phyloP scores from a whole-genome alignment of 2,888 invertebrate species.

The Volucella bombylans region DNA sequence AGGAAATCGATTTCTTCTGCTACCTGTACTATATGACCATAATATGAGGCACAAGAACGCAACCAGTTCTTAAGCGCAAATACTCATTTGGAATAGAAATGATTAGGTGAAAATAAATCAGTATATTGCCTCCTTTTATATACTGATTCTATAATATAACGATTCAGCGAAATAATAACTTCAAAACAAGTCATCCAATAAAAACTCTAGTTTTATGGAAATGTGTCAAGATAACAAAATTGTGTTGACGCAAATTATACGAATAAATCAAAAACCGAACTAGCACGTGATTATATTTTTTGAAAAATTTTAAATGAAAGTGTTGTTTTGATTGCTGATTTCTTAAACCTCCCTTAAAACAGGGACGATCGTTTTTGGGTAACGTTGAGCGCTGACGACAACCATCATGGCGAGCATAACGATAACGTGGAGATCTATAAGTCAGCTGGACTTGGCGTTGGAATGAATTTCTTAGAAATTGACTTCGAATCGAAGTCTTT shows the following conservation, averaged over 20 bases:
- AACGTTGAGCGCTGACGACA: too few species aligned
- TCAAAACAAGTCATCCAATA: conserved; percentile 28
- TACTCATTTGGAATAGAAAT: too few species aligned
- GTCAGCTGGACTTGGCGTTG: too few species aligned
- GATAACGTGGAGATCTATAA: too few species aligned
- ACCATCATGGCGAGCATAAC: too few species aligned
- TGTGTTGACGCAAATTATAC: conserved; percentile 50
- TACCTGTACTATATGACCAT: conserved; percentile 23
- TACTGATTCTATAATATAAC: not conserved
- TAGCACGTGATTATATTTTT: conserved; percentile 44
- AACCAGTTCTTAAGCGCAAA: not conserved
- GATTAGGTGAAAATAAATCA: not conserved
- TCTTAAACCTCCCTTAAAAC: too few species aligned
- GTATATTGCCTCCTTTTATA: not conserved
- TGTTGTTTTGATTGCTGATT: too few species aligned
- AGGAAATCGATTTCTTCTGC: conserved; percentile 46
- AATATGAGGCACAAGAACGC: conserved; percentile 27
- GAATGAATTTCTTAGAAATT: too few species aligned
- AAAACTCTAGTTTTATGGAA: not conserved
- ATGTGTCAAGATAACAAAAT: conserved; percentile 41
- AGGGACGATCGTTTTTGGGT: too few species aligned
- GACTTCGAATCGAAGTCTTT: too few species aligned
- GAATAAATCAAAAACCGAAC: conserved; percentile 44
- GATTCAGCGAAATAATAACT: conserved; percentile 22
- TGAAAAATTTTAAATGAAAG: not conserved